Percentiles rank a stretch among this genome's conserved stretches.
phyloP scores from a whole-genome alignment of 2,113 vertebrate genomes.

The Pogonocichla stellata region DNA sequence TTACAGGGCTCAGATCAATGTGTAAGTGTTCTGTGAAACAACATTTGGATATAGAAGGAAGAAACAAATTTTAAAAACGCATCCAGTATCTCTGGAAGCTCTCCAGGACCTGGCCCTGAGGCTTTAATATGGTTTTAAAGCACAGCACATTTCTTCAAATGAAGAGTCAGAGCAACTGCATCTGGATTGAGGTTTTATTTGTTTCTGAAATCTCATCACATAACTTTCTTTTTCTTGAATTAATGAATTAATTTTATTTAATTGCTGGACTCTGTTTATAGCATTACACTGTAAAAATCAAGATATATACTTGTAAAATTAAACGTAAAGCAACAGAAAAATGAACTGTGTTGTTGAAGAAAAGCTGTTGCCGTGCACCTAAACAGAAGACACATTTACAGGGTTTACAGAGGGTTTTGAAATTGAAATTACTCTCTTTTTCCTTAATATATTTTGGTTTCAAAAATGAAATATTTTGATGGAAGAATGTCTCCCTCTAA shows the following conservation, averaged over 20 bases:
- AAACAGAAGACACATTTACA: not conserved
- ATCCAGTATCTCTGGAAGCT: not conserved
- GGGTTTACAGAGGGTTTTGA: not conserved
- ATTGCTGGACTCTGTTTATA: not conserved
- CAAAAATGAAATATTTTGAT: not conserved
- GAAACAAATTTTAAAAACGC: not conserved
- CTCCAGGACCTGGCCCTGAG: not conserved
- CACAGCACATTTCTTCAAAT: not conserved
- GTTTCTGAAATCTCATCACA: not conserved
- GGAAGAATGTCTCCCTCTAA: not conserved
- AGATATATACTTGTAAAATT: not conserved
- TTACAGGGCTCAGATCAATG: not conserved
- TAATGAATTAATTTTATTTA: not conserved
- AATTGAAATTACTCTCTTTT: not conserved
- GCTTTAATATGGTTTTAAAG: not conserved
- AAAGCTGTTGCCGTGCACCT: not conserved
- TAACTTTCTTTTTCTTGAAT: not conserved
- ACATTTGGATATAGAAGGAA: not conserved
- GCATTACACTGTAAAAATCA: not conserved
- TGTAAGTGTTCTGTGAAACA: not conserved
- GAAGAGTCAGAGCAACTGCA: not conserved
- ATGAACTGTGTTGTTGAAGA: not conserved
- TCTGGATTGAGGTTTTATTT: not conserved
- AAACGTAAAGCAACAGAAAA: not conserved
- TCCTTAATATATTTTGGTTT: not conserved